Evolutionary conservation across 1,140 invertebrate genomes (phyloP).

Genomic region (Micrasema longulum): DNA sequence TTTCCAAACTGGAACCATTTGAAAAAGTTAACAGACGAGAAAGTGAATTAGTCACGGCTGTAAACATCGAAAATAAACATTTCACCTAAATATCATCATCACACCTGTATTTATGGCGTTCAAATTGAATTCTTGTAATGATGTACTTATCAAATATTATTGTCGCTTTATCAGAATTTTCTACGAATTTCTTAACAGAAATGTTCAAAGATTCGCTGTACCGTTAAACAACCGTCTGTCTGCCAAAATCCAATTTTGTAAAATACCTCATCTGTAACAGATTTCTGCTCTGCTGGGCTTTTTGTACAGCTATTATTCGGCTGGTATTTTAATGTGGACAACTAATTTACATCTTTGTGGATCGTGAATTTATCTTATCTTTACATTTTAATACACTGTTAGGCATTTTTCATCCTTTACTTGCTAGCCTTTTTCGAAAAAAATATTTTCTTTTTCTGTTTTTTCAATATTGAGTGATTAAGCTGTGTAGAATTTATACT

Average conservation of each 20-base stretch:
- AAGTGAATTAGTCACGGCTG: conserved; percentile 40
- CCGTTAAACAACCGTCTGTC: conserved; percentile 24
- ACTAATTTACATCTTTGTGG: too few relatives aligned
- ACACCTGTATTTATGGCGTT: not conserved
- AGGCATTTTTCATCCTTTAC: too few relatives aligned
- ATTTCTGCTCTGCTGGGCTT: conserved; percentile 1
- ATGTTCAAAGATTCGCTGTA: conserved; percentile 1
- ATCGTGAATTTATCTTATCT: not conserved
- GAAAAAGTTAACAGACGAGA: conserved; percentile 33
- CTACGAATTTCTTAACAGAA: too few relatives aligned
- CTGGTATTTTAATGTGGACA: not conserved
- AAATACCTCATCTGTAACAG: conserved; percentile 16
- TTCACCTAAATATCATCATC: conserved; percentile 8
- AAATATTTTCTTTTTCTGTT: too few relatives aligned
- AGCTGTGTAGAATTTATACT: too few relatives aligned
- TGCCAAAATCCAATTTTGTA: conserved; percentile 18
- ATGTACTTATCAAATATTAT: not conserved
- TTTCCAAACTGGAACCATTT: conserved; percentile 32
- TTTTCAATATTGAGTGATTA: too few relatives aligned
- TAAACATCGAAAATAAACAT: conserved; percentile 3
- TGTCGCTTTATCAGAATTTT: not conserved
- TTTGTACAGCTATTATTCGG: conserved; percentile 3
- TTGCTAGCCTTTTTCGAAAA: too few relatives aligned
- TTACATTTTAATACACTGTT: too few relatives aligned
- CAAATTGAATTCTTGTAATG: not conserved